Base-by-base conservation (phyloP, 2,797 vertebrate species). In the Kryptolebias ocellatus region DNA sequence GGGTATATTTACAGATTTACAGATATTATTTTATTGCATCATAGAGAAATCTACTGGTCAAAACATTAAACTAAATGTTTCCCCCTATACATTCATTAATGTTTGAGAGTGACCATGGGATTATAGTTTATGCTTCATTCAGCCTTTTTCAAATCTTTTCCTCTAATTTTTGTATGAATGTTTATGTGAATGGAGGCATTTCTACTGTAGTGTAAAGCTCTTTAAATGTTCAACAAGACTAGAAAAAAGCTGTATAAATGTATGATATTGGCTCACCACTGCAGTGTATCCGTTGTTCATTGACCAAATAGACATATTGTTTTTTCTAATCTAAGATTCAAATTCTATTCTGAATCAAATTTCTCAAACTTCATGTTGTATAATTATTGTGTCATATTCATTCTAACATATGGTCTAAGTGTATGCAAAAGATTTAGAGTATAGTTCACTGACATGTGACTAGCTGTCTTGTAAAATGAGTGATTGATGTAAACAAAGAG, bases 401-500 rank as follows among this genome's bases (percentile, higher is more conserved):
- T 66, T 64, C 8, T 60, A 10, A 65, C 20, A 28, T 56, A 45
- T 55, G 10, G 14, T 15, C 39, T 17, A 37, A 20, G 16, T 39
- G 18, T 29, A 12, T 51, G 47, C 15, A 16, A 24, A 49, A 46
- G 31, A 53, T 45, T 65, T 27, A 66, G 45, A 53, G 24, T 39
- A 18, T 57, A 12, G 50, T 60, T 72, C 34, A 70, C 79, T 79
- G 51, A 54, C 58, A 73, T 67, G 51, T 55, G 52, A 71, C 47
- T 58, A 15, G 4, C 37, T 46, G 42, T 73, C 58, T 18, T 60
- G 60, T 61, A n/a, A 69, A 24, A 37, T 34, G 20, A 62, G 42
- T 28, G 61, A 71, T 83, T 79, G 57, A 46, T 37, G 7, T 71
- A 62, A 68, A 68, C 56, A 37, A 72, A 67, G 42, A 62, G 72